phyloP scores from a whole-genome alignment of 2,888 invertebrate species.

The Sisyra nigra region DNA sequence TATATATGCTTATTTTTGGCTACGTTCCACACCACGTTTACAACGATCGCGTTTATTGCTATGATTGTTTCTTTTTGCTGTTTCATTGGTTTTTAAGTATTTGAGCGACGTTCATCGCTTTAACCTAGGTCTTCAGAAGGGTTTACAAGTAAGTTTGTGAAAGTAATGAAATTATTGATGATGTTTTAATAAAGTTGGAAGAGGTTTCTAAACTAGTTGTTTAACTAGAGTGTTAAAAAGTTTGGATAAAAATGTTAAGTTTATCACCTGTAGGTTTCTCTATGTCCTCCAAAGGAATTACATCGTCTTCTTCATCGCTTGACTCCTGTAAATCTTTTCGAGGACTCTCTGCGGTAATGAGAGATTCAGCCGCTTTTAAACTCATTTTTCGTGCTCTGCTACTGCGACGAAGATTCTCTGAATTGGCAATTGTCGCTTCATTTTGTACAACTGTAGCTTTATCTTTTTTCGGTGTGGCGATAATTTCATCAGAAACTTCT shows the following conservation, averaged over 20 bases:
- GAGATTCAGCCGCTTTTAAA: neutral
- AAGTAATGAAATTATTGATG: too few species aligned
- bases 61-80: too few species aligned
- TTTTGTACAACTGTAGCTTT: neutral
- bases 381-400: neutral
- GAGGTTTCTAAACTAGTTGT: too few species aligned
- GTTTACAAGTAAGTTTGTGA: too few species aligned
- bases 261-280: constrained; percentile 40
- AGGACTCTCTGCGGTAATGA: neutral
- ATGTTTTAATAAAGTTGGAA: too few species aligned
- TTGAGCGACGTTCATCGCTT: too few species aligned
- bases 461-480: neutral
- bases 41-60: too few species aligned
- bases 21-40: too few species aligned
- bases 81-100: too few species aligned
- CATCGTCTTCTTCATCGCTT: neutral
- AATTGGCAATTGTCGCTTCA: neutral
- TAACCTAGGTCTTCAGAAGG: too few species aligned
- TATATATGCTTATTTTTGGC: too few species aligned
- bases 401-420: neutral
- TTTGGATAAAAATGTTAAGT: constrained; percentile 17
- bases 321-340: neutral
- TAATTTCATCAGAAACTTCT: neutral
- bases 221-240: too few species aligned
- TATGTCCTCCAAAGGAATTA: constrained; percentile 38